Evolutionary conservation across 2,113 vertebrate species (phyloP).

Genomic region (Verasper variegatus): DNA sequence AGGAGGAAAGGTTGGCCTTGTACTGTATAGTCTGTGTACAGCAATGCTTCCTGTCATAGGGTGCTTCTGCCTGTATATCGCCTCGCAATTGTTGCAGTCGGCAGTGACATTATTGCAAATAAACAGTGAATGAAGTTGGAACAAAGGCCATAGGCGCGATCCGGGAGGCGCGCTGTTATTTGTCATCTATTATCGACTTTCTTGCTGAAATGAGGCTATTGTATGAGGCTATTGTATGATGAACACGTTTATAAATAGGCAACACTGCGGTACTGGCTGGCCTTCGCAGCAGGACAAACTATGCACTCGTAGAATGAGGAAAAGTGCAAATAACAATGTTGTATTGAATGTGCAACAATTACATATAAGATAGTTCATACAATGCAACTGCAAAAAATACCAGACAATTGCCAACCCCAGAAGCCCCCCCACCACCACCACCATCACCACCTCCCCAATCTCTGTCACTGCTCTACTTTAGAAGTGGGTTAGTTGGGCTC

Average conservation of each 20-base stretch:
- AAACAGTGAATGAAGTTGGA: conserved; percentile 9
- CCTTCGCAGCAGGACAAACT: background rate
- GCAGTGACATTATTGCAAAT: conserved; percentile 40
- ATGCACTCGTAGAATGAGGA: background rate
- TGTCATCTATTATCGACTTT: background rate
- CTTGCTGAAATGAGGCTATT: too few species aligned
- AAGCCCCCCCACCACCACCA: too few species aligned
- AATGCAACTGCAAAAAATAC: conserved; percentile 12
- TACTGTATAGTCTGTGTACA: conserved; percentile 65
- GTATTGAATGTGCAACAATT: background rate
- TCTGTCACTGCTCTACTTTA: conserved; percentile 62
- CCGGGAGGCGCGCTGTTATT: conserved; percentile 4
- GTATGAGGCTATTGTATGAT: background rate
- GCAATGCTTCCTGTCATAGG: conserved; percentile 43
- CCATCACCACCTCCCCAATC: background rate
- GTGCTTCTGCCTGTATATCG: conserved; percentile 15
- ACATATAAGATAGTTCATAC: background rate
- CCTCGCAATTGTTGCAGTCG: conserved; percentile 50
- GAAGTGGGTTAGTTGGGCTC: conserved; percentile 69
- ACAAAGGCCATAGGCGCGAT: background rate
- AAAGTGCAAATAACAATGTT: background rate
- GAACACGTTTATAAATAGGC: background rate
- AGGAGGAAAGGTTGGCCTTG: conserved; percentile 59
- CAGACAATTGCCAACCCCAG: background rate
- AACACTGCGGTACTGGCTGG: background rate